These are phyloP conservation scores for Malurus alboscapulatus DNA, from an alignment of 2,113 vertebrate genomes.

Conservation along the genomic window DNA sequence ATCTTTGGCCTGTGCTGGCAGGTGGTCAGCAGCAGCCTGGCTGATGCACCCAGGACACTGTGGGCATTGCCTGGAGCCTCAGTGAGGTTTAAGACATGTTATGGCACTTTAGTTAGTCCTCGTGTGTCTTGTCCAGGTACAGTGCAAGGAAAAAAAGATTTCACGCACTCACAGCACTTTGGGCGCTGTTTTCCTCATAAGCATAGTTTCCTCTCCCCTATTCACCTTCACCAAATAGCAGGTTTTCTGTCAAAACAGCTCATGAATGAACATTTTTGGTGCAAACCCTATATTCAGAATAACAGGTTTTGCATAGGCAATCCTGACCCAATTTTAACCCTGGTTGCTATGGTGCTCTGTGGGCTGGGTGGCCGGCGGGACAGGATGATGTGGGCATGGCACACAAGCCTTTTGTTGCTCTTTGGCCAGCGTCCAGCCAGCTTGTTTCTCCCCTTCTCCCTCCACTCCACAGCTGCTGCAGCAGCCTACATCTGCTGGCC, in stretches of 20 bases:
- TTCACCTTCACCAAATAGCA: not conserved
- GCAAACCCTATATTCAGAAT: not conserved
- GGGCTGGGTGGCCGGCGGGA: accelerated
- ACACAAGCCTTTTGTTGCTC: constrained; percentile 43
- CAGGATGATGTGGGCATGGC: not conserved
- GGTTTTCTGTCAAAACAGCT: not conserved
- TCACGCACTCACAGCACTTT: not conserved
- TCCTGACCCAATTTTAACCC: constrained; percentile 29
- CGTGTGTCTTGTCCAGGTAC: not conserved
- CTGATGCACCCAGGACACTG: not conserved
- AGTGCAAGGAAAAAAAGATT: not conserved
- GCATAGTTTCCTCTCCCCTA: not conserved
- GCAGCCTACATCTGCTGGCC: not conserved
- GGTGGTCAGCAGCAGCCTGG: not conserved
- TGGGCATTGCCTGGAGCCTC: not conserved
- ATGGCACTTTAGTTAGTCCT: not conserved
- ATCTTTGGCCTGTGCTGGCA: not conserved
- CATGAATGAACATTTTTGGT: not conserved
- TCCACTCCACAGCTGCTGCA: not conserved
- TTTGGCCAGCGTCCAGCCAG: constrained; percentile 18
- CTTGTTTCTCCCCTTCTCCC: not conserved
- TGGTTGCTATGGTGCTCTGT: not conserved
- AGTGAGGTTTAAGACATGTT: not conserved
- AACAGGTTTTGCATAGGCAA: not conserved
- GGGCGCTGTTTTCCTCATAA: not conserved